Evolutionary conservation across 2,888 invertebrate species (phyloP), one percentile per base, ranked within the genome.

Genomic region (Lissocephala sabroskyi): DNA sequence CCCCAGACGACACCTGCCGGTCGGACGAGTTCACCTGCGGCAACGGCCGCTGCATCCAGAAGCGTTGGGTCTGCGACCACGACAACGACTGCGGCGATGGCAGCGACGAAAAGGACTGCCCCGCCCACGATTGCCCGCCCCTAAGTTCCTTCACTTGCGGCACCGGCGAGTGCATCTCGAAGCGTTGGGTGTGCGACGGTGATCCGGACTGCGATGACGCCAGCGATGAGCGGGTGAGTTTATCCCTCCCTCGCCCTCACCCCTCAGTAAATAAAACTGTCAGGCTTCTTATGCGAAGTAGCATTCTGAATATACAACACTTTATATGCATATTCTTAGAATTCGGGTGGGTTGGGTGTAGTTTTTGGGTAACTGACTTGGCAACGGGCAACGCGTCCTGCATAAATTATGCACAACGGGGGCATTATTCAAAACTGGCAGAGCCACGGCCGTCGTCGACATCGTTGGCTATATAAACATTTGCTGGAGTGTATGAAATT

Each of bases 11-110:
- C 81, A 96, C 96, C 16, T 97, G 96, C 85, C 91, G 95, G 62
- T 89, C 93, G 44, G 95, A 95, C 83, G 95, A 97, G 85, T 96
- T 96, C 83, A 94, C 95, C n/a, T 97, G 97, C 85, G 89, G 88
- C 44, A 94, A 95, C 82, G 93, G 95, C 49, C 92, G 92, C 77
- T 96, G 96, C 84, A 94, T 96, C 74, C 94, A 94, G 80, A 89
- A 90, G 63, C 87, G 90, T 52, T 96, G 95, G 95, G 88, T 91
- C 17, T 96, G 96, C 81, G 96, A 96, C 80, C 88, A 89, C 6
- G 95, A 95, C 79, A 90, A 94, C 70, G 95, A 96, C 80, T 96
- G 96, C 74, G 93, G 92, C 2, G 95, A 96, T 79, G 89, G 89
- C 47, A 91, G 90, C 45, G 96, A 96, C 78, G 95, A 96, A 80